Evolutionary conservation across 2,888 invertebrate genomes (phyloP).

Genomic region (Cosmia trapezina): DNA sequence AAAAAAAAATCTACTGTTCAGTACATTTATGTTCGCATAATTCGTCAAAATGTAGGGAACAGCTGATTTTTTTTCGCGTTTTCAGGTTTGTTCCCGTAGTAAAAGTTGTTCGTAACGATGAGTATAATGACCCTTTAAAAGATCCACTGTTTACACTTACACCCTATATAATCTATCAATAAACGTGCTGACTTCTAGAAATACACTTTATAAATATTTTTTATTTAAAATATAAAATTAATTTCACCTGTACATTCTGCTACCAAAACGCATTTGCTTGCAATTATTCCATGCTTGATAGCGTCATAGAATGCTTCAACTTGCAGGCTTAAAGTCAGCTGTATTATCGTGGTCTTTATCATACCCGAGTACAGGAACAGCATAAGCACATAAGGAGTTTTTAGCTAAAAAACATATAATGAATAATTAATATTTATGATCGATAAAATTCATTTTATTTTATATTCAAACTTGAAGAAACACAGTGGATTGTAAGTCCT

Average conservation of each 20-base stretch:
- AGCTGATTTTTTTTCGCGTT: too few species aligned
- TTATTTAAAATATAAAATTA: neutral
- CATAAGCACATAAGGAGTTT: conserved; percentile 31
- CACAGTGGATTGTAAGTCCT: neutral
- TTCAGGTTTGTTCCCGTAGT: too few species aligned
- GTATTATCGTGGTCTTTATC: conserved; percentile 30
- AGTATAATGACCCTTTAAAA: too few species aligned
- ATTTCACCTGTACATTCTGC: conserved; percentile 31
- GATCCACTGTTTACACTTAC: too few species aligned
- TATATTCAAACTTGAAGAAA: neutral
- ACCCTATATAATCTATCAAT: neutral
- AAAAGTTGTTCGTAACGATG: too few species aligned
- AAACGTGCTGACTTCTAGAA: neutral
- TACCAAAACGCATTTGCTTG: conserved; percentile 15
- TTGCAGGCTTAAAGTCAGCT: conserved; percentile 18
- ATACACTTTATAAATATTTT: neutral
- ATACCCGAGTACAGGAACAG: conserved; percentile 27
- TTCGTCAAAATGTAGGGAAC: too few species aligned
- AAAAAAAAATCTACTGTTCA: too few species aligned
- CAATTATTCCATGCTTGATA: neutral
- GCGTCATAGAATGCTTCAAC: conserved; percentile 29
- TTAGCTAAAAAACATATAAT: neutral
- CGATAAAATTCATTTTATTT: too few species aligned
- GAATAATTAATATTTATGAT: neutral
- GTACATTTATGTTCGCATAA: too few species aligned